phyloP scores from a whole-genome alignment of 2,113 vertebrate species.

The Coptodon bakossiorum region DNA sequence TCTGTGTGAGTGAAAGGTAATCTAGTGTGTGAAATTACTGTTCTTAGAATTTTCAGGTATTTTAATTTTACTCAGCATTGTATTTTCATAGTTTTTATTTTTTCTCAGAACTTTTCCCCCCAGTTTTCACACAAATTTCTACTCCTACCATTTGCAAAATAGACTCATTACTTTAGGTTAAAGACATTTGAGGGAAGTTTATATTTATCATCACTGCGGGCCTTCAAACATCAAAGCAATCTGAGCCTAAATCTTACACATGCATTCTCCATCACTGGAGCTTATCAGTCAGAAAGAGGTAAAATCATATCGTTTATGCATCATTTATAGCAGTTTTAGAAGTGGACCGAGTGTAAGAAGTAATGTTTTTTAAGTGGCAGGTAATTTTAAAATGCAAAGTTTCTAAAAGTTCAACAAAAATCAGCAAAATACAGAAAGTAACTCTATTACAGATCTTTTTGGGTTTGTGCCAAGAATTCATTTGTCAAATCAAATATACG shows the following conservation, averaged over 20 bases:
- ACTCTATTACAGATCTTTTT: not conserved
- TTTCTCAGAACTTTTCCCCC: fast-evolving
- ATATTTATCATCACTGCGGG: not conserved
- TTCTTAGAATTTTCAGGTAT: not conserved
- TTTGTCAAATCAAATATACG: not conserved
- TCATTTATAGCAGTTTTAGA: not conserved
- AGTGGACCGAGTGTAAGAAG: not conserved
- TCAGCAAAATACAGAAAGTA: not conserved
- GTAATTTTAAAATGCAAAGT: not conserved
- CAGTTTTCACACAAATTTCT: not conserved
- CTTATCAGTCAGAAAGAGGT: not conserved
- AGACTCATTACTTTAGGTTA: not conserved
- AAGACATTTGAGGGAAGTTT: not conserved
- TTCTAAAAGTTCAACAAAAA: not conserved
- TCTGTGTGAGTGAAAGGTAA: not conserved
- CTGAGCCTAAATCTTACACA: not conserved
- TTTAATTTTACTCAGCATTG: not conserved
- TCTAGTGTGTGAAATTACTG: not conserved
- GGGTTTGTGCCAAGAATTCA: not conserved
- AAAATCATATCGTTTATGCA: not conserved
- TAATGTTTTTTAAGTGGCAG: not conserved
- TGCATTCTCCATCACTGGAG: not conserved
- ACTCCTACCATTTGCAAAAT: not conserved
- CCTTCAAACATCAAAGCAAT: not conserved
- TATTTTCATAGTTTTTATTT: not conserved